Base-by-base conservation (phyloP, 1,140 invertebrate genomes). In the Sarcophaga bullata region DNA sequence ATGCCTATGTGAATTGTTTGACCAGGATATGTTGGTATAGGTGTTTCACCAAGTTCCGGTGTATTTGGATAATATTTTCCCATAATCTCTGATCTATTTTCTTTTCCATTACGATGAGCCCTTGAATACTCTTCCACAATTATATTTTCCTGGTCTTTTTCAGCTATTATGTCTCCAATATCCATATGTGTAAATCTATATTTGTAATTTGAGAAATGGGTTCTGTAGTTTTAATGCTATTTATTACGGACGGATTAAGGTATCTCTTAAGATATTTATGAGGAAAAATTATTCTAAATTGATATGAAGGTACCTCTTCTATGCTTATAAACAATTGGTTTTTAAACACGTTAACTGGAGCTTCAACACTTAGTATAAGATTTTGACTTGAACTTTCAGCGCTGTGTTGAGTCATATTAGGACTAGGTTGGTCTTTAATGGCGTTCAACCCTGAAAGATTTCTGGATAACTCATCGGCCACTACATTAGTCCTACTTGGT, bases 401-500 rank as follows among this genome's bases (percentile, higher is more conserved):
- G 10, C 8, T 54, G 10, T 54, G 52, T 72, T 72, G 68, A 1
- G 68, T 72, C n/a, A n/a, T n/a, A 13, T 2, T 8, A 17, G 68
- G 8, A 17, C n/a, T 6, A 9, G 25, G 8, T 72, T 37, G 25
- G 25, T 72, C n/a, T 5, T 17, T 9, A 48, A 81, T 37, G 8
- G 58, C 46, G 15, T 81, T 68, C 10, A 54, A 7, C 54, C 17
- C 15, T 37, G 37, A 47, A 10, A 10, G 58, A 15, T 37, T 80
- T 17, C 83, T 76, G n/a, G 82, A 85, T 8, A 86, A 75, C 4
- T 82, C 84, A 78, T 85, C 85, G 8, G 84, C 86, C 17, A 85
- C 84, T n/a, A 84, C 73, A 83, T 88, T 89, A 19, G 73, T 8
- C 84, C 81, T 86, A 9, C 86, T 86, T 15, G 85, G 86, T 75